These are phyloP conservation scores for Emydura subglobosa DNA, from an alignment of 2,113 vertebrate genomes.

Conservation along the genomic window DNA sequence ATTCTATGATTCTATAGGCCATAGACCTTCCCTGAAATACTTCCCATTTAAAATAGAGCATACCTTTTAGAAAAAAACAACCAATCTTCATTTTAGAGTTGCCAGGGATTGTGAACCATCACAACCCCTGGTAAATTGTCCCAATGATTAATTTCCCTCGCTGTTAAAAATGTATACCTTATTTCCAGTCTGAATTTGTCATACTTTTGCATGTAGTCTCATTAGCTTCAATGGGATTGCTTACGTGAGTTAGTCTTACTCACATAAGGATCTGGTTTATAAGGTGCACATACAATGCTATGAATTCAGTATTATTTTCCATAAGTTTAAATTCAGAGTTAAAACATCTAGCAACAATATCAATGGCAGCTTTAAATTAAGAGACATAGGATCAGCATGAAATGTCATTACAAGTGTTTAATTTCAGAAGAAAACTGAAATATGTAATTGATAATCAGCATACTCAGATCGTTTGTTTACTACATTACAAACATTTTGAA, in stretches of 20 bases:
- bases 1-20: too few relatives aligned
- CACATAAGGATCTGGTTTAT: not conserved
- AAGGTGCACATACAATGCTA: not conserved
- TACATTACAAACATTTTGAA: not conserved
- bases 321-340: not conserved
- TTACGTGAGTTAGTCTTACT: not conserved
- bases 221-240: not conserved
- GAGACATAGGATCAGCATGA: not conserved
- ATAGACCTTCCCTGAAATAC: not conserved
- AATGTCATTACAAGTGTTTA: not conserved
- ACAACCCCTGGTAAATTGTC: not conserved
- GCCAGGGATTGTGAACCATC: not conserved
- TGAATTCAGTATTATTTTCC: not conserved
- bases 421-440: not conserved
- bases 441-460: not conserved
- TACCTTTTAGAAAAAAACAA: not conserved
- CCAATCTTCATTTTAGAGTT: not conserved
- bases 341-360: not conserved
- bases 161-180: not conserved
- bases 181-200: not conserved
- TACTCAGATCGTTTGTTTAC: constrained; percentile 5
- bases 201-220: not conserved
- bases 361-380: not conserved
- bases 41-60: not conserved
- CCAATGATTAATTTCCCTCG: not conserved